phyloP scores from a whole-genome alignment of 2,797 vertebrate genomes.

The Momotus momota region DNA sequence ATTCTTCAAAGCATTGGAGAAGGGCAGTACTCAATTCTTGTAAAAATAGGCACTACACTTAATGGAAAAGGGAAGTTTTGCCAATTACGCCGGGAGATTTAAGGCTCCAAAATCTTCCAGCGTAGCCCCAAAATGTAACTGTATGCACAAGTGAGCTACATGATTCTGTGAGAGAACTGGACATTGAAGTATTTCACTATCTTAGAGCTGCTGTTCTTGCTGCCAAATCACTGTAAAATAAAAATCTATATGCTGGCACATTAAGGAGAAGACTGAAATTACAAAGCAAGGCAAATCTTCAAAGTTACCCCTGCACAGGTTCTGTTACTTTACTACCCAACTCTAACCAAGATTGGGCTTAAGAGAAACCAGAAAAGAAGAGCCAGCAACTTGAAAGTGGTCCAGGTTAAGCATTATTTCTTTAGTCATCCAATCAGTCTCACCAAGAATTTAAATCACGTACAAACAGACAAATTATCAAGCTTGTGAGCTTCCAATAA shows the following conservation, averaged over 20 bases:
- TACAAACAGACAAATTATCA: neutral
- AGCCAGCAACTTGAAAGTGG: neutral
- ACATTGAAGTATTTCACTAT: neutral
- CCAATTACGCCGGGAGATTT: neutral
- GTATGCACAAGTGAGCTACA: neutral
- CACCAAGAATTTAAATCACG: neutral
- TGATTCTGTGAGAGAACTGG: neutral
- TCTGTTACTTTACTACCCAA: neutral
- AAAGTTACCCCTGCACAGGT: neutral
- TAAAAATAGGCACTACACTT: conserved; percentile 1
- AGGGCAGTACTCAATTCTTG: neutral
- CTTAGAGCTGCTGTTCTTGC: neutral
- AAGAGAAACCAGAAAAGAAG: neutral
- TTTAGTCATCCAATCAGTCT: neutral
- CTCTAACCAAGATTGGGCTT: neutral
- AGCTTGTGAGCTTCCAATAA: neutral
- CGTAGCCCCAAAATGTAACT: neutral
- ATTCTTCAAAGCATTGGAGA: conserved; percentile 12
- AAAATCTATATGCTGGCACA: neutral
- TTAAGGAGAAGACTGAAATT: neutral
- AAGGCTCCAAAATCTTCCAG: neutral
- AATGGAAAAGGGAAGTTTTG: conserved; percentile 14
- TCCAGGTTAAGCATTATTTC: neutral
- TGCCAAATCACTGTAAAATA: neutral
- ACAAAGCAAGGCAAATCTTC: neutral